Evolutionary conservation across 2,888 invertebrate genomes (phyloP), one percentile per base, ranked within the genome.

Genomic region (Dioctria rufipes): DNA sequence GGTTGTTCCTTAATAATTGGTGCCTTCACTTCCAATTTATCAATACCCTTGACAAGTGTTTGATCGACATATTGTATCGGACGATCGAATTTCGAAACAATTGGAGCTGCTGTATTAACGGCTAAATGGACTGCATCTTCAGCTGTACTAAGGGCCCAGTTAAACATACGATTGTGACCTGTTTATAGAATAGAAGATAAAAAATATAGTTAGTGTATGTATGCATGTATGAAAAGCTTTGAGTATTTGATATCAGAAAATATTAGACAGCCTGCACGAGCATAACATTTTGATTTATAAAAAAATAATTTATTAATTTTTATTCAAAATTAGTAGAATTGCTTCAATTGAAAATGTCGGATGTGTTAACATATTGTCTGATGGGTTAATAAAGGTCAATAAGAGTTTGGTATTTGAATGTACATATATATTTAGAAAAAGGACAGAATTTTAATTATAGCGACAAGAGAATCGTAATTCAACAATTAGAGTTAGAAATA

Each of bases 1-100:
- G 94, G 94, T 71, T 92, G 91, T 84, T 93, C 93, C 75, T 92
- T 91, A 69, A 94, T 93, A 6, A 94, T 89, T 0, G 94, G 94
- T 4, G 94, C 92, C 83, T 91, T 91, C 80, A 92, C 90, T 86
- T 93, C 93, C 71, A 94, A 90, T 84, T 91, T 91, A 81, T 93
- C 92, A 60, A 94, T 90, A 58, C 92, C 93, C 75, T 92, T 91
- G 65, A 93, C 93, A n/a, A 94, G 86, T 54, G 90, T 92, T 78
- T 93, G 92, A 87, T 94, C 94, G 5, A 94, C 93, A 80, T 89
- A 90, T 85, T 91, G 84, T 82, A 92, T 91, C 63, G 91, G 91
- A 49, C 87, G 88, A 86, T 91, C 91, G 83, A 92, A 86, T 84
- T 89, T 90, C 82, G 88, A 90, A 11, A 93, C 93, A 83, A 92